phyloP scores from a whole-genome alignment of 2,113 vertebrate genomes.

The Gymnobelideus leadbeateri region DNA sequence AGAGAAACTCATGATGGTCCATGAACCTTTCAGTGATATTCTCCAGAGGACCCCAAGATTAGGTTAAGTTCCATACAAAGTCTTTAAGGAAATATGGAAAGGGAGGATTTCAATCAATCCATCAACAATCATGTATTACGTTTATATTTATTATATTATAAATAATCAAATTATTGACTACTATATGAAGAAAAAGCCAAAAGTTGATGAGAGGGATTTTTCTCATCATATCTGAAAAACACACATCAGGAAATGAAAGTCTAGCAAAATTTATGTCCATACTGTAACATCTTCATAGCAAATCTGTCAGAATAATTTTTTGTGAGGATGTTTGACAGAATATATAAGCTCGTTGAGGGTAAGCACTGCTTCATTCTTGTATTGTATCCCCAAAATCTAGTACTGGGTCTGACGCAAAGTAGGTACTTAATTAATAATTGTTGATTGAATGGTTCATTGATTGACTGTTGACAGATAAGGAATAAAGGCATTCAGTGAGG shows the following conservation, averaged over 20 bases:
- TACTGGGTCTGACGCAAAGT: neutral
- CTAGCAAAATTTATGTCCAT: neutral
- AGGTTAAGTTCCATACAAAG: neutral
- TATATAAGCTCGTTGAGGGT: neutral
- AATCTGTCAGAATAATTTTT: neutral
- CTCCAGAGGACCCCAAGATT: neutral
- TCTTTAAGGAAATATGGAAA: neutral
- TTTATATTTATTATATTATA: neutral
- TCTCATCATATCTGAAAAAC: neutral
- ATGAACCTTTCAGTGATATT: neutral
- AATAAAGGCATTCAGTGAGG: neutral
- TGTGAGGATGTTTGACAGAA: neutral
- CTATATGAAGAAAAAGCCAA: neutral
- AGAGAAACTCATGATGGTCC: neutral
- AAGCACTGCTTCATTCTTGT: neutral
- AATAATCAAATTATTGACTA: neutral
- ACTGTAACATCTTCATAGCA: neutral
- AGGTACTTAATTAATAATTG: neutral
- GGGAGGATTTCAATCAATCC: neutral
- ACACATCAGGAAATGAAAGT: neutral
- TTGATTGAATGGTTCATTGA: neutral
- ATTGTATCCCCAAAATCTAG: neutral
- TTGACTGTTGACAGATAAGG: neutral
- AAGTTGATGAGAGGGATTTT: neutral
- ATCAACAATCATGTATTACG: neutral